Evolutionary conservation across 2,113 vertebrate species (phyloP), one percentile per base, ranked within the genome.

Genomic region (Enhydra lutris): DNA sequence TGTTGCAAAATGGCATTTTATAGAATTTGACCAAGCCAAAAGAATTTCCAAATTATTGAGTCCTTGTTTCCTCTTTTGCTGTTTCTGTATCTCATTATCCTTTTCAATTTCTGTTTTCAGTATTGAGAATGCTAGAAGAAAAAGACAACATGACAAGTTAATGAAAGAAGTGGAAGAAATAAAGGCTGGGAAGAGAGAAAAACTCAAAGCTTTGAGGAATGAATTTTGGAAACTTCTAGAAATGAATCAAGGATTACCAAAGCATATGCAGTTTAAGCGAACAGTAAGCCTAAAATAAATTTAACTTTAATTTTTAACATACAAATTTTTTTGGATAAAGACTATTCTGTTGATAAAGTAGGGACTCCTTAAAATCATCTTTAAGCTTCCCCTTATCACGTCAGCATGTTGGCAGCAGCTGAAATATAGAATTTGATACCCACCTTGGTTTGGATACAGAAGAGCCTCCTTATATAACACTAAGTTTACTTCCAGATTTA

Each of bases 41-140:
- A 79, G 65, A 79, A 55, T 91, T 79, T 94, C 4, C 18, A 91
- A 89, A 76, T 92, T 73, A 95, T 52, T 36, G 20, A 95, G 36
- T 52, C 50, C 17, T 61, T 7, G 13, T 86, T 93, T 95, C 90
- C 17, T 82, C 65, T 82, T 82, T 91, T 29, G 23, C 63, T 93
- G 6, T 92, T 92, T 93, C 74, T 92, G 7, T 88, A 17, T 29
- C 24, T 42, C 63, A 71, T 10, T 7, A 24, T 21, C 15, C 7
- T 69, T 95, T 97, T 96, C 47, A 84, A 76, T 97, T 97, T 97
- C 50, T 86, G 14, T 95, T 87, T 98, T 86, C 98, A 99, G 99
- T 98, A 99, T 99, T 96, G 99, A 99, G 98, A 98, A 98, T 84
- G 98, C 99, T 39, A 99, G 99, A 91, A 99, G 99, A 98, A 99